Base-by-base conservation (phyloP, 2,797 vertebrate genomes). In the Squalus acanthias region DNA sequence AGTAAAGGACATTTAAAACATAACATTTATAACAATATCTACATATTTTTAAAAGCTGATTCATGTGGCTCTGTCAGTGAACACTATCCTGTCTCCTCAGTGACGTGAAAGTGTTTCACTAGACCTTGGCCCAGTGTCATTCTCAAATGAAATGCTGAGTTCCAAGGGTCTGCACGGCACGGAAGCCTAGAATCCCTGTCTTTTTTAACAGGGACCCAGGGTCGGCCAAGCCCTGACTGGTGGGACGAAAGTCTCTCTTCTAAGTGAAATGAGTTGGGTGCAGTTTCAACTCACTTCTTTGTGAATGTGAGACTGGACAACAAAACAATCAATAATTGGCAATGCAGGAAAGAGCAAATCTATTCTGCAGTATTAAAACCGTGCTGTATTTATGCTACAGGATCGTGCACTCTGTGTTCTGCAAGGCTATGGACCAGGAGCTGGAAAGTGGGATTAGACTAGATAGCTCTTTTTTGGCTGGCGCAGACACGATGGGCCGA, bases 291-390 rank as follows among this genome's bases (percentile, higher is more conserved):
- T 26, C 87, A 89, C 2, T 24, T 29, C 26, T 60, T 60, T 60
- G 53, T 89, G 57, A 89, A 60, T 33, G 57, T 60, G 53, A 89
- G 3, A 29, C 82, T 50, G 2, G 20, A 50, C 4, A 87, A 50
- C 20, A 87, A 87, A 50, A 87, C 87, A 89, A 12, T 89, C 50
- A 89, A 89, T 60, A 89, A 89, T 29, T 89, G 53, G 87, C 87
- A 89, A 15, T 60, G 33, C 10, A 12, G 13, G 57, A 60, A 33
- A 57, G 9, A 89, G 15, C 82, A 89, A 60, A 89, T 15, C 24
- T 60, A 60, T 60, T 60, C 82, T 50, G 82, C 82, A 76, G 33
- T 29, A 76, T n/a, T 76, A 76, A 76, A 76, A 12, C 9, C 33
- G 20, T 22, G 82, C 46, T 50, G 5, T 50, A 89, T 15, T 33